A percentile compares a stretch with the other conserved stretches of the same genome.
These are phyloP conservation scores for Tragelaphus oryx DNA, from an alignment of 2,797 vertebrate species.

Conservation along the genomic window DNA sequence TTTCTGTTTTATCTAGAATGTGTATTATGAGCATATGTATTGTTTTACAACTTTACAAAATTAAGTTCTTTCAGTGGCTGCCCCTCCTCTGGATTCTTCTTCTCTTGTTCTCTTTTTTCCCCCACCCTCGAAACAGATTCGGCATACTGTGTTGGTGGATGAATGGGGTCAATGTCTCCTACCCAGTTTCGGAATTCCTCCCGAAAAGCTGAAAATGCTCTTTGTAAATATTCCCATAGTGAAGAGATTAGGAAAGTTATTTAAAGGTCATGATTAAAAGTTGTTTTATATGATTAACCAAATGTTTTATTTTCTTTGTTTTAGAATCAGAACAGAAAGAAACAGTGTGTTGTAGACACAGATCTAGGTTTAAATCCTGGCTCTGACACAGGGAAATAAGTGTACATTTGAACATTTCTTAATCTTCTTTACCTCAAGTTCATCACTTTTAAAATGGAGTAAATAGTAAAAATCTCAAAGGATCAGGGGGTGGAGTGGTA, in stretches of 20 bases:
- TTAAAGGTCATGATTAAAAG: background rate
- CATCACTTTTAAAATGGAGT: background rate
- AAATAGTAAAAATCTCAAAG: background rate
- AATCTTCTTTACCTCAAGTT: background rate
- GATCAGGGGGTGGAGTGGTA: background rate
- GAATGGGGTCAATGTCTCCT: slow-evolving; percentile 31
- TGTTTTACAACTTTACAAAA: background rate
- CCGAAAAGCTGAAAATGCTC: background rate
- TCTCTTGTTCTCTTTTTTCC: background rate
- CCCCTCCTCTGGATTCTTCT: background rate
- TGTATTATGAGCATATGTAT: background rate
- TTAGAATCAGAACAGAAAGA: slow-evolving; percentile 4
- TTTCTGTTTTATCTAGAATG: background rate
- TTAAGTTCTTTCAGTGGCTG: background rate
- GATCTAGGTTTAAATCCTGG: background rate
- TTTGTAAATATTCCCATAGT: slow-evolving; percentile 27
- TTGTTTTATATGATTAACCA: slow-evolving; percentile 24
- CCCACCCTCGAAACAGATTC: background rate
- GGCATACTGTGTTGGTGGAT: background rate
- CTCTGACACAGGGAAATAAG: background rate
- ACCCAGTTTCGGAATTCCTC: slow-evolving; percentile 19
- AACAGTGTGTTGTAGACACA: background rate
- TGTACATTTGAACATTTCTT: background rate
- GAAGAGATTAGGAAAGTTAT: background rate
- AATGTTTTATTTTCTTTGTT: slow-evolving; percentile 14